Evolutionary conservation across 2,113 vertebrate species (phyloP), one percentile per base, ranked within the genome.

Genomic region (Chunga burmeisteri): DNA sequence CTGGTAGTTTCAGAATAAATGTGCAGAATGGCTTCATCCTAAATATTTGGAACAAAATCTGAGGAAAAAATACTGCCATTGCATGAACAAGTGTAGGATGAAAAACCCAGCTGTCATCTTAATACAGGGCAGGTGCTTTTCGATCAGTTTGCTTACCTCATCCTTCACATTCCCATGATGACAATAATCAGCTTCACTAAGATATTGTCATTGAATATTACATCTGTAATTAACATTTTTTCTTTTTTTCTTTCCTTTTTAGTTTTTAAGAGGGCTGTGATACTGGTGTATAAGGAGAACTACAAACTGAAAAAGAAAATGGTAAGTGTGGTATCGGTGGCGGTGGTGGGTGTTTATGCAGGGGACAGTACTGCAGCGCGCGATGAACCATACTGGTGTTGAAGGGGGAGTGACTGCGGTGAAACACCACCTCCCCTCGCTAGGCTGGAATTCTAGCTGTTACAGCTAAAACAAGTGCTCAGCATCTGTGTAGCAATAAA

Each of bases 251-350:
- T 49, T 96, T 72, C 55, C 95, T 81, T 94, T 92, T 90, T 61
- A 99, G 99, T 99, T 95, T 99, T 99, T 98, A 99, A 99, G 98
- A 99, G 99, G 97, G 99, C 99, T 6, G 99, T 99, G 97, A 99
- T 99, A 96, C 67, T 99, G 94, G 99, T 99, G 47, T 99, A 99
- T 97, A 99, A 99, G 97, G 99, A 99, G 96, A 99, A 98, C 96
- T 99, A 98, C 98, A 99, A 99, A 97, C 98, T 99, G 81, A 99
- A 99, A 95, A 99, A 99, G 98, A 99, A 99, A 98, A 97, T 98
- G 98, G 99, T 99, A 97, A 98, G 99, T 96, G 22, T 86, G 63
- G 21, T 72, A 12, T 36, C 70, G 62, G 7, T 68, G 70, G 58
- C 65, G 5, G 53, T 15, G 29, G 42, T 72, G 16, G 12, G 11